phyloP scores from a whole-genome alignment of 2,888 invertebrate genomes.

The Andrena bucephala region DNA sequence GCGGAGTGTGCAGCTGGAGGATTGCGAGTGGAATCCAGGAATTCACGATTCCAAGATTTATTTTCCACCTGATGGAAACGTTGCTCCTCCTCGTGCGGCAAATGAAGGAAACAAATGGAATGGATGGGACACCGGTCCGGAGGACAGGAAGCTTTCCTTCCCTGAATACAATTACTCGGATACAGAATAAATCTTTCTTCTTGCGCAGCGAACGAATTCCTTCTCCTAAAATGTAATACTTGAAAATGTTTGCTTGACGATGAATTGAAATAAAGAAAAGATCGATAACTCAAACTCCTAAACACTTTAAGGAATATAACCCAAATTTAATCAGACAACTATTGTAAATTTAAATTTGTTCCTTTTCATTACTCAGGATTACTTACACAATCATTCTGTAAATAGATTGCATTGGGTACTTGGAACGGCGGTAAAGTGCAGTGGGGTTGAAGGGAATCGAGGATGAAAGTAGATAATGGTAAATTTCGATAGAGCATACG shows the following conservation, averaged over 20 bases:
- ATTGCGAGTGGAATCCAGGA: conserved; percentile 23
- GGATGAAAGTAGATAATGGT: conserved; percentile 52
- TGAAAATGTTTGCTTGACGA: background rate
- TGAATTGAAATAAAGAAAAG: too few species aligned
- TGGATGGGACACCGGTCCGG: background rate
- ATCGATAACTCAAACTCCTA: too few species aligned
- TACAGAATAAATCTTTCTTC: background rate
- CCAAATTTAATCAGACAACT: too few species aligned
- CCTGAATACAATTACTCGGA: background rate
- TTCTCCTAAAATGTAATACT: background rate
- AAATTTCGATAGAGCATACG: conserved; percentile 68
- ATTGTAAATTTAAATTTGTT: too few species aligned
- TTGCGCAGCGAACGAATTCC: background rate
- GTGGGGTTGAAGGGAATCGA: background rate
- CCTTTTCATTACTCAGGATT: too few species aligned
- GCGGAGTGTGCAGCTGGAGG: background rate
- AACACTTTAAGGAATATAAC: too few species aligned
- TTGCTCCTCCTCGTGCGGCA: background rate
- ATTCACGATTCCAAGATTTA: conserved; percentile 37
- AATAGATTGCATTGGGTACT: too few species aligned
- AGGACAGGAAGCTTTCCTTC: background rate
- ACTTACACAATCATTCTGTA: too few species aligned
- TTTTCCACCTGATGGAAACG: conserved; percentile 5
- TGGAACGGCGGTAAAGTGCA: background rate
- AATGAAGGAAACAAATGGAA: conserved; percentile 12